Conservation (phyloP, 2,888 invertebrate genomes). For the Eilema griseolum region DNA sequence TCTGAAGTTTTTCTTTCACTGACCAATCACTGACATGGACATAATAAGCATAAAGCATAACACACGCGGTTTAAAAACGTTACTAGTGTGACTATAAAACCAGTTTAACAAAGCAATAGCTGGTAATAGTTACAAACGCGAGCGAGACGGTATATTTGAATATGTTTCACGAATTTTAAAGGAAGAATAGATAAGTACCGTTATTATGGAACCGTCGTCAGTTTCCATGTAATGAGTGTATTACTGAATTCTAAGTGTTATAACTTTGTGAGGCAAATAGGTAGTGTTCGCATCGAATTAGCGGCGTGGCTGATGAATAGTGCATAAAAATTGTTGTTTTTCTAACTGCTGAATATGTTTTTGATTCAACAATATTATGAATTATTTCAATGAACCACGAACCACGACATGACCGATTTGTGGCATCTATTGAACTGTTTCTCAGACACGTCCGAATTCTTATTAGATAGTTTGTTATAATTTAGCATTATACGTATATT, state of each 20-base stretch:
- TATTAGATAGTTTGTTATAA: not conserved
- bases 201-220: conserved; percentile 52
- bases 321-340: conserved; percentile 41
- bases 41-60: conserved; percentile 35
- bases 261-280: conserved; percentile 50
- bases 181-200: conserved; percentile 55
- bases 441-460: not conserved
- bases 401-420: conserved; percentile 24
- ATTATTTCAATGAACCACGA: conserved; percentile 30
- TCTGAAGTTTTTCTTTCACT: conserved; percentile 15
- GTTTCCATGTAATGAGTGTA: conserved; percentile 52
- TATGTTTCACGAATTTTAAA: conserved; percentile 56
- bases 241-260: conserved; percentile 47
- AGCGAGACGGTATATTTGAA: conserved; percentile 51
- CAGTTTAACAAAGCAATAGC: conserved; percentile 48
- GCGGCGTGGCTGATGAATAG: conserved; percentile 40
- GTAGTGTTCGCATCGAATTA: conserved; percentile 27
- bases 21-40: conserved; percentile 27
- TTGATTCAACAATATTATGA: conserved; percentile 34
- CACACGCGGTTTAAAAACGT: conserved; percentile 28
- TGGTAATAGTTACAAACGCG: conserved; percentile 47
- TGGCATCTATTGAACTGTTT: conserved; percentile 10
- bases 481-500: not conserved
- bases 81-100: conserved; percentile 43
- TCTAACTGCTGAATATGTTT: conserved; percentile 25